Percentiles rank a stretch among this genome's conserved stretches.
Evolutionary conservation across 2,113 vertebrate species (phyloP).

Genomic region (Scophthalmus maximus): DNA sequence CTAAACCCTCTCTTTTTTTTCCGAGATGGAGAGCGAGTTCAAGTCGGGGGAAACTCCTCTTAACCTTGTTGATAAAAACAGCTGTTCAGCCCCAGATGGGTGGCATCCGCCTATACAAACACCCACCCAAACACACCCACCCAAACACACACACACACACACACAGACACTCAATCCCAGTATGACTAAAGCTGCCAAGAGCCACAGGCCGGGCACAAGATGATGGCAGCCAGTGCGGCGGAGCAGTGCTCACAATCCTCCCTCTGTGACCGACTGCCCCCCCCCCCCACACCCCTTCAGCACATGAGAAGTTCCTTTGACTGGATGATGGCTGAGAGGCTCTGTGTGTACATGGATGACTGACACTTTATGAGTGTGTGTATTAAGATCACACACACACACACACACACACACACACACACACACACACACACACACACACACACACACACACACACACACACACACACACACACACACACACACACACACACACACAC

Average conservation of each 20-base stretch:
- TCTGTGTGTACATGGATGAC: constrained; percentile 28
- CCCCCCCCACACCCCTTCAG: constrained; percentile 65
- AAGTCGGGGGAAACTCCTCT: constrained; percentile 46
- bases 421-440: no score
- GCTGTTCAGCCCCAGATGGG: constrained; percentile 73
- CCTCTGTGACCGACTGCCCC: constrained; percentile 73
- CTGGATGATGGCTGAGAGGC: constrained; percentile 45
- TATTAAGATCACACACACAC: constrained; percentile 1
- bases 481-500: not conserved
- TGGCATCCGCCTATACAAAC: constrained; percentile 63
- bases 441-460: no score
- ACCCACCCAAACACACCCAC: constrained; percentile 63
- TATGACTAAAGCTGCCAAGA: constrained; percentile 76
- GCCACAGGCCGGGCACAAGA: constrained; percentile 76
- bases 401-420: not conserved
- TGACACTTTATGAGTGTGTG: constrained; percentile 41
- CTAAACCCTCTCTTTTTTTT: constrained; percentile 15
- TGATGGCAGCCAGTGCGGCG: constrained; percentile 65
- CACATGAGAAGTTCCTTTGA: constrained; percentile 76
- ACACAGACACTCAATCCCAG: constrained; percentile 45
- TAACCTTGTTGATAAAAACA: constrained; percentile 78
- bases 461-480: not conserved
- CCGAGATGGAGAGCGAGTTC: constrained; percentile 10
- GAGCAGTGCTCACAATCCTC: constrained; percentile 73
- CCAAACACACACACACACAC: constrained; percentile 43